phyloP scores from a whole-genome alignment of 2,888 invertebrate genomes.

The Drosophila stalkeri region DNA sequence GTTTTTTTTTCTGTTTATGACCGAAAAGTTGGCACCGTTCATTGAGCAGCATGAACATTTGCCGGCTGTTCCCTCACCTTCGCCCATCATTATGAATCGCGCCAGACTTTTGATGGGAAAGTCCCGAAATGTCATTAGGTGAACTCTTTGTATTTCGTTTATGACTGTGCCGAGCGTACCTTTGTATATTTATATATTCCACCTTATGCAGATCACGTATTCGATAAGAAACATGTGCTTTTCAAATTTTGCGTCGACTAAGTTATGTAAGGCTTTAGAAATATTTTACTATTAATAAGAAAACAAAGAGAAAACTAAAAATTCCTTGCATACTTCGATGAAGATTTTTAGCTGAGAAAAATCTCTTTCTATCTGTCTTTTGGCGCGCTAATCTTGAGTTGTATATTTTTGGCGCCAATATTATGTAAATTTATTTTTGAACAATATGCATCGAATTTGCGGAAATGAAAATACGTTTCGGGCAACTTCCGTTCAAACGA shows the following conservation, averaged over 20 bases:
- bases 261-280: neutral
- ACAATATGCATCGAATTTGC: constrained; percentile 27
- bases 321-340: neutral
- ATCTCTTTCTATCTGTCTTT: constrained; percentile 17
- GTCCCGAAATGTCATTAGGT: constrained; percentile 76
- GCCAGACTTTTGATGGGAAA: constrained; percentile 79
- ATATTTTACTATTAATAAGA: too few relatives aligned
- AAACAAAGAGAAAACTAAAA: neutral
- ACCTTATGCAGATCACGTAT: constrained; percentile 14
- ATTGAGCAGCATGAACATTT: constrained; percentile 51
- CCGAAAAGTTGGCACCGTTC: constrained; percentile 71
- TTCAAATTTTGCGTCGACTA: neutral
- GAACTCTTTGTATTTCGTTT: constrained; percentile 60
- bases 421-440: constrained; percentile 62
- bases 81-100: constrained; percentile 68
- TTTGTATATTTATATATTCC: constrained; percentile 12
- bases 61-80: constrained; percentile 39
- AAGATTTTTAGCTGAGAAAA: neutral
- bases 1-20: constrained; percentile 49
- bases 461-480: constrained; percentile 69
- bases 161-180: constrained; percentile 44
- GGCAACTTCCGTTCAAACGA: constrained; percentile 67
- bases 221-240: constrained; percentile 19
- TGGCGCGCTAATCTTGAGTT: constrained; percentile 55
- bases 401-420: constrained; percentile 61